Conservation (phyloP, 2,113 vertebrate species). For the Zapornia atra region DNA sequence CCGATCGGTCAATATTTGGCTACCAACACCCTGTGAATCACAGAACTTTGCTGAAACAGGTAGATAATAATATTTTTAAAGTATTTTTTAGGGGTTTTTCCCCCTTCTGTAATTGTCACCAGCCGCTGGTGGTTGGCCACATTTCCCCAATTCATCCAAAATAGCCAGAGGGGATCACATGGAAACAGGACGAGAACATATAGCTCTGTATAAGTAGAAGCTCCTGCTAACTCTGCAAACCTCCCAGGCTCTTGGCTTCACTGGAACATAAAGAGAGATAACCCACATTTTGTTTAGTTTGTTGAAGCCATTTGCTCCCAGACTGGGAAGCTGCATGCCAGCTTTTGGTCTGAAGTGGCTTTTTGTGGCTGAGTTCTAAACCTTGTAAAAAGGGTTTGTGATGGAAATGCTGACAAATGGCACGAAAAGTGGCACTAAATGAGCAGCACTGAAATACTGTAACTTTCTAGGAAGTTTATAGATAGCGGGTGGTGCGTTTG, state of each 20-base stretch:
- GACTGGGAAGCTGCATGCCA: slow-evolving; percentile 24
- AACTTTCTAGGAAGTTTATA: slow-evolving; percentile 61
- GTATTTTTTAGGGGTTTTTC: background rate
- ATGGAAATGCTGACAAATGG: slow-evolving; percentile 72
- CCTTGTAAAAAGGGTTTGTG: slow-evolving; percentile 56
- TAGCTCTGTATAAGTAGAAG: background rate
- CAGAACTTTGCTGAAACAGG: background rate
- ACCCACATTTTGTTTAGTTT: slow-evolving; percentile 65
- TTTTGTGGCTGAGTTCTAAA: slow-evolving; percentile 69
- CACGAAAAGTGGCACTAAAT: slow-evolving; percentile 25
- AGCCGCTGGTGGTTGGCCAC: background rate
- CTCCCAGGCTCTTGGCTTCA: background rate
- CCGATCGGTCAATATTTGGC: background rate
- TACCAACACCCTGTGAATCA: background rate
- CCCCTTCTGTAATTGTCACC: background rate
- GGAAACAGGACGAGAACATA: background rate
- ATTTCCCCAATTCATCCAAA: background rate
- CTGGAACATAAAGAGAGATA: slow-evolving; percentile 41
- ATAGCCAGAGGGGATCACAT: background rate
- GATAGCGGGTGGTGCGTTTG: background rate
- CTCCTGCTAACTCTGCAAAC: background rate
- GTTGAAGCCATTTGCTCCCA: slow-evolving; percentile 35
- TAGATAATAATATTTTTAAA: background rate
- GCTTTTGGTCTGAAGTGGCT: slow-evolving; percentile 60
- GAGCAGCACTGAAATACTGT: slow-evolving; percentile 26